Base-by-base conservation (phyloP, 1,140 invertebrate species). In the Drosophila melanogaster region DNA sequence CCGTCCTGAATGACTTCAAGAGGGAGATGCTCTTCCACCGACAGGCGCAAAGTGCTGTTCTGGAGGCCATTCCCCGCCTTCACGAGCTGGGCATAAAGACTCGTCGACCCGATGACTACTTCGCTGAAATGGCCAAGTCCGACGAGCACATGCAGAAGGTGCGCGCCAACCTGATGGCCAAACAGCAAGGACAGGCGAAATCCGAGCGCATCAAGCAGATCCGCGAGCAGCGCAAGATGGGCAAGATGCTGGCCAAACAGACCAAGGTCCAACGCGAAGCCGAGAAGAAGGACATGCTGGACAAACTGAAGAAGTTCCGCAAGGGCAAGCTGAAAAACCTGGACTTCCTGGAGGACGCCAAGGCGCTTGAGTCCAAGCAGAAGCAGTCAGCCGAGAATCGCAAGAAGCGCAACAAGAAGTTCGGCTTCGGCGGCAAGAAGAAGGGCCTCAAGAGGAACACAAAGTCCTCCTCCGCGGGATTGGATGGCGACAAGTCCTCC, bases 121-220 rank as follows among this genome's bases (percentile, higher is more conserved):
- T 99, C 93, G 99, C 98, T 1, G 97, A 99, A 94, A 99, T 99
- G 99, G 97, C 97, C 2, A 99, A 99, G 92, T 94, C 97, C 50
- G 99, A 99, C 93, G 94, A 95, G 41, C 99, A 99, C 77, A 99
- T 99, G 99, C 97, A 99, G 89, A 99, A 98, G 92, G 95, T 99
- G 0, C 94, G 98, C 50, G 94, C 96, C 86, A 96, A 96, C 85
- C 91, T 99, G 1, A 94, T 98, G 92, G 95, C 96, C 46, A 97
- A 98, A 91, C 96, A 99, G 89, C 94, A 95, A 10, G 94, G 95
- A 10, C 95, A 96, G 51, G 96, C 98, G 73, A 94, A 96, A 77
- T 96, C 96, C 1, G 98, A 99, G 92, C 97, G 97, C 89, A 96
- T 98, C 0, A 95, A 96, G 77, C 97, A 98, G 90, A 93, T 99